Base-by-base conservation (phyloP, 2,113 vertebrate species). In the Limnothrissa miodon region DNA sequence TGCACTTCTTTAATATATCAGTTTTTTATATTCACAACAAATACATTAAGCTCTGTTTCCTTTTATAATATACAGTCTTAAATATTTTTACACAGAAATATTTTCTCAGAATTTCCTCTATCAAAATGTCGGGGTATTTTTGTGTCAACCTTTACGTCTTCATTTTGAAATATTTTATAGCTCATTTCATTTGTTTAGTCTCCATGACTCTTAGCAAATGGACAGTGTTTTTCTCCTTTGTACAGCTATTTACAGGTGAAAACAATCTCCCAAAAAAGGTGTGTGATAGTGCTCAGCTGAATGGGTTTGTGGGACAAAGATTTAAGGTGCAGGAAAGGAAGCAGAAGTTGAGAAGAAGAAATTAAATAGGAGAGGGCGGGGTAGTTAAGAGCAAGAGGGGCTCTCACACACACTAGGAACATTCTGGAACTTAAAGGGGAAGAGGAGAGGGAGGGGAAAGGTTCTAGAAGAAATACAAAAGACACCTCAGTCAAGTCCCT, bases 1-100 rank as follows among this genome's bases (percentile, higher is more conserved):
- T 99, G 98, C 98, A 98, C 93, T 95, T 96, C 96, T 99, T 99
- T 99, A 99, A 99, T 99, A 97, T 96, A 97, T 96, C 96, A 94
- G 95, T 96, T 96, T 97, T 93, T 96, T 94, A 96, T 98, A 97
- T 97, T 98, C 97, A 99, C 97, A 98, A 97, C 97, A 98, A 97
- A 96, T 98, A 98, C 97, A 98, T 96, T 96, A 95, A 97, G 96
- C 96, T 96, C 95, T 96, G 96, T 95, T 93, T 94, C 93, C 94
- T 90, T 95, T 93, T 95, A 96, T 98, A 97, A 97, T 94, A 97
- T 97, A 98, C 96, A 97, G 93, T 96, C 96, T 95, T 97, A 98
- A 98, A 98, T 98, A 98, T 96, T 96, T 97, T 95, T 97, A 97
- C 97, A 98, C 95, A 95, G 94, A 95, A 96, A 95, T 94, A 94